Base-by-base conservation (phyloP, 2,888 invertebrate species). In the Leucoptera coffeella region DNA sequence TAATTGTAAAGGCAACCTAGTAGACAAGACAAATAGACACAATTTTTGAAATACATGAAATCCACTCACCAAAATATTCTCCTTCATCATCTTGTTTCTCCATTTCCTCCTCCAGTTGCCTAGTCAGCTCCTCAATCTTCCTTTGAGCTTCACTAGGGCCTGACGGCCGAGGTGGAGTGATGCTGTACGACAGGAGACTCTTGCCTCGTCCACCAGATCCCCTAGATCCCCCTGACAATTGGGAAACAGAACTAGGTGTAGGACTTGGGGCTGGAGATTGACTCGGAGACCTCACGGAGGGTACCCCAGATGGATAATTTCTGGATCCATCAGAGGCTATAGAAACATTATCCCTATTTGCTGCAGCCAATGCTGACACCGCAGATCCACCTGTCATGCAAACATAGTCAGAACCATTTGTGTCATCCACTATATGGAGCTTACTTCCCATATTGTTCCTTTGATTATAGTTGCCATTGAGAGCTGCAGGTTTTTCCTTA, bases 21-120 rank as follows among this genome's bases (percentile, higher is more conserved):
- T n/a, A n/a, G n/a, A n/a, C n/a, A n/a, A n/a, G n/a, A n/a, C n/a
- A n/a, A n/a, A n/a, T n/a, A n/a, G n/a, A n/a, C n/a, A n/a, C n/a
- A n/a, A n/a, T n/a, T n/a, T n/a, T n/a, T n/a, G n/a, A n/a, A n/a
- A n/a, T n/a, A n/a, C n/a, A n/a, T n/a, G n/a, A n/a, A n/a, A n/a
- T 9, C 9, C 9, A 17, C 74, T 73, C 67, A 92, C 95, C 95
- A 73, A 94, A 95, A 60, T 93, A 95, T 72, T 95, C 95, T 39
- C 93, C 94, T 54, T 92, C 89, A 41, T 92, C 91, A 59, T 91
- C 91, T 44, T 89, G 87, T 42, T 89, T 85, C 53, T 95, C 95
- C 83, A 96, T 89, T 72, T 94, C 92, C 51, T 92, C 92, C 52
- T 94, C 94, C 35, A 94, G 75, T 48, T 92, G 90, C 27, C 89